Base-by-base conservation (phyloP, 2,113 vertebrate genomes). In the Odocoileus hemionus region DNA sequence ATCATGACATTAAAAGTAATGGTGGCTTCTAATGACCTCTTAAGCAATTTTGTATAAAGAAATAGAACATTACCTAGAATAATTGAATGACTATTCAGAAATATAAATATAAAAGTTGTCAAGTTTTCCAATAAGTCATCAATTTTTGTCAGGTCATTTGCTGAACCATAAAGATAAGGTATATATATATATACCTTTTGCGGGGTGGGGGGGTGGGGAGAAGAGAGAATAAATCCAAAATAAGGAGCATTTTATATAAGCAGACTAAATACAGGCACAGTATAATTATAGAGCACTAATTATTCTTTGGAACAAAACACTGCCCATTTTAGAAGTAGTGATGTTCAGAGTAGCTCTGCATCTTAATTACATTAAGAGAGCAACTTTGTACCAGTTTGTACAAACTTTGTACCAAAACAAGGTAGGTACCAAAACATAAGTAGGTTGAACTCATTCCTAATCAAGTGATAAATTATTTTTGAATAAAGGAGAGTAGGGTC, bases 361-460 rank as follows among this genome's bases (percentile, higher is more conserved):
- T 86, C 76, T 97, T 92, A 97, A 94, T 60, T 94, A 50, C 64
- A 47, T 90, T 80, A 96, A 78, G 52, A 94, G 2, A 86, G 52
- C 21, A 61, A 90, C 14, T 21, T 2, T 55, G 16, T 19, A 80
- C 80, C 19, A 95, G 67, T 39, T 39, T 70, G 19, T 70, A 70
- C 23, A 23, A 60, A 87, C 14, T 21, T 2, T 54, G 14, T 21
- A 76, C 64, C 19, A 95, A 96, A 74, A 89, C 43, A 96, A 91
- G 89, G 39, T 39, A 39, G 39, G 39, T 39, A 39, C 39, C 12
- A 45, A 47, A 91, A 30, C 10, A 2, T n/a, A 95, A 95, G 50
- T 70, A 89, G 70, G 17, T 92, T 92, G 54, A 90, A 28, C 15
- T 83, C 43, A 85, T 67, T 92, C 33, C 28, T 96, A 82, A 92